phyloP scores from a whole-genome alignment of 2,797 vertebrate species.

The Alfaro cultratus region DNA sequence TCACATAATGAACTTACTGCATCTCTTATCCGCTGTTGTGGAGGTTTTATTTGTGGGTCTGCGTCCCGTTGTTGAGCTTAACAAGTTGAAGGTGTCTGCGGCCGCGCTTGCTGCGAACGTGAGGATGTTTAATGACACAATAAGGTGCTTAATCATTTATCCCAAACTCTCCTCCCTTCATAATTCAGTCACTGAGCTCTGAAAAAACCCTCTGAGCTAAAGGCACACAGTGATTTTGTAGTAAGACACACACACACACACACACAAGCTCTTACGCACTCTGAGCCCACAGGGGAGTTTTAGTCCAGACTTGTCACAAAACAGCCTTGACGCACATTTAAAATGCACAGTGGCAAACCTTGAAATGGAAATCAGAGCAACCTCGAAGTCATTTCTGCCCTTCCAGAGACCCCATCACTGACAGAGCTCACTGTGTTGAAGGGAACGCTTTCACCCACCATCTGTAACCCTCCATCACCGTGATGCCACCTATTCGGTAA shows the following conservation, averaged over 20 bases:
- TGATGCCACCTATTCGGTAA: slow-evolving; percentile 49
- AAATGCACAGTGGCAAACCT: slow-evolving; percentile 48
- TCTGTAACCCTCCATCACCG: slow-evolving; percentile 42
- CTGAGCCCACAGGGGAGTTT: slow-evolving; percentile 44
- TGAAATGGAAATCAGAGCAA: slow-evolving; percentile 48
- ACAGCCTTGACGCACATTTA: slow-evolving; percentile 59
- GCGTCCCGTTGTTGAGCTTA: slow-evolving; percentile 39
- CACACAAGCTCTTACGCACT: slow-evolving; percentile 53
- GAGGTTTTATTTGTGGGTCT: slow-evolving; percentile 44
- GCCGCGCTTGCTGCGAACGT: slow-evolving; percentile 10
- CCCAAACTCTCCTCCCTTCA: slow-evolving; percentile 55
- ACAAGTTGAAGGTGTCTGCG: slow-evolving; percentile 43
- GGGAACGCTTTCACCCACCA: slow-evolving; percentile 30
- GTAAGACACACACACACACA: slow-evolving; percentile 20
- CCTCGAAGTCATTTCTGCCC: slow-evolving; percentile 35
- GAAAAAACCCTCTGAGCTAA: slow-evolving; percentile 59
- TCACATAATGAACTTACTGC: slow-evolving; percentile 60
- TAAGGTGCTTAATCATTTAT: slow-evolving; percentile 69
- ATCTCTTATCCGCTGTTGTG: slow-evolving; percentile 45
- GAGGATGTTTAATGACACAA: slow-evolving; percentile 42
- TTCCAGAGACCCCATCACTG: slow-evolving; percentile 12
- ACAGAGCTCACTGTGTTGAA: slow-evolving; percentile 28
- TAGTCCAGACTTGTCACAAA: slow-evolving; percentile 56
- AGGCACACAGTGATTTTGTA: slow-evolving; percentile 49
- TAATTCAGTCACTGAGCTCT: slow-evolving; percentile 55